Conservation (phyloP, 2,797 vertebrate genomes). For the Alcedo atthis region DNA sequence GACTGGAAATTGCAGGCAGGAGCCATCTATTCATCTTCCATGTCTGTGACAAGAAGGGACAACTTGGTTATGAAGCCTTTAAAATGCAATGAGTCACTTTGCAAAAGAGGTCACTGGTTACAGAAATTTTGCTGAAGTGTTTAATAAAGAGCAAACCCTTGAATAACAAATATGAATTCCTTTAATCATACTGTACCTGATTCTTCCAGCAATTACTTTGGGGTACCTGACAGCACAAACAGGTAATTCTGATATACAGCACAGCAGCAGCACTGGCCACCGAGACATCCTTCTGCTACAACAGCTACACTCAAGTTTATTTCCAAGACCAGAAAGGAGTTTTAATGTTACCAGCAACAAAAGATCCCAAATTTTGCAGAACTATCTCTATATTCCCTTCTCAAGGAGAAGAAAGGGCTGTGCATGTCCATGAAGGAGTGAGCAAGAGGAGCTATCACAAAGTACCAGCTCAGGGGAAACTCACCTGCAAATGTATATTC, state of each 20-base stretch:
- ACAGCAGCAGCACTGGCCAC: neutral
- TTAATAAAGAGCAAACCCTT: neutral
- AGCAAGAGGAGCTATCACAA: neutral
- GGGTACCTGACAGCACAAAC: neutral
- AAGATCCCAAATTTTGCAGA: neutral
- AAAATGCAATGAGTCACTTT: slow-evolving; percentile 41
- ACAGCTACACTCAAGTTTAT: neutral
- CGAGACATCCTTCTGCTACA: neutral
- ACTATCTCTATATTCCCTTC: no score
- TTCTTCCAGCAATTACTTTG: neutral
- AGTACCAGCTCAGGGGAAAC: neutral
- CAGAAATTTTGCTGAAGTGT: slow-evolving; percentile 1
- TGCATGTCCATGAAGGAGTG: neutral
- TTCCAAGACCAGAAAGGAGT: neutral
- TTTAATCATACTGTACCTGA: neutral
- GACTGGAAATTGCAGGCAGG: neutral
- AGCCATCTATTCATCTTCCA: slow-evolving; percentile 7
- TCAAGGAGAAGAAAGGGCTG: neutral
- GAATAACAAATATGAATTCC: neutral
- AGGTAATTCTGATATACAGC: neutral
- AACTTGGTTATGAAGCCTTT: slow-evolving; percentile 23
- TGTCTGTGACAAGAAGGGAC: slow-evolving; percentile 19
- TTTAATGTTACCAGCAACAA: neutral
- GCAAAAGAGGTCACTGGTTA: slow-evolving; percentile 10
- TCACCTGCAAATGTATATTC: accelerated